Conservation (phyloP, 2,888 invertebrate species). For the Noctua fimbriata region DNA sequence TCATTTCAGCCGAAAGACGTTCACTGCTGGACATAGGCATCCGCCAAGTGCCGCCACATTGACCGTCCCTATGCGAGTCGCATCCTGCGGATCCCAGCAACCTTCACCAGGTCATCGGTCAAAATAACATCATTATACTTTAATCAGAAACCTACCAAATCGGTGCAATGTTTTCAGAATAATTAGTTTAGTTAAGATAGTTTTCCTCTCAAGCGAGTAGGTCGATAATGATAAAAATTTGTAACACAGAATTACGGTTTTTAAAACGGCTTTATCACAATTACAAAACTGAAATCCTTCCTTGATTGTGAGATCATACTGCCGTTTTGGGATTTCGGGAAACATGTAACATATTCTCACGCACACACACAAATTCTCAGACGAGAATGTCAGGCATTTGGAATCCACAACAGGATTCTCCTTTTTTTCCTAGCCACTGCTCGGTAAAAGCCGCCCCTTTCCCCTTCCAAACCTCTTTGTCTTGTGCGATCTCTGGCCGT, state of each 20-base stretch:
- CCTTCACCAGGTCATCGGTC: no score
- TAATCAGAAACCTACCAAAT: conserved; percentile 3
- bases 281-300: neutral
- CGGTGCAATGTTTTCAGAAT: neutral
- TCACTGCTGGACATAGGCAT: no score
- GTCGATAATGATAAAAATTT: neutral
- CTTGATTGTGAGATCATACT: neutral
- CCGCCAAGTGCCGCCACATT: no score
- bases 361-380: neutral
- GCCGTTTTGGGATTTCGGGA: neutral
- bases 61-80: no score
- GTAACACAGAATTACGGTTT: neutral
- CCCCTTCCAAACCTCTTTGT: neutral
- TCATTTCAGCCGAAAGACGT: no score
- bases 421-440: neutral
- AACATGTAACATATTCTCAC: neutral
- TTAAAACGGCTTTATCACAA: neutral
- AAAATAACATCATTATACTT: neutral
- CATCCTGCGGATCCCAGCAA: no score
- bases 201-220: neutral
- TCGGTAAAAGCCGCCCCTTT: neutral
- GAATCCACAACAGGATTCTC: neutral
- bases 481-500: neutral
- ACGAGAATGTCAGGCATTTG: neutral
- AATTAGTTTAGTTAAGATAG: neutral